Base-by-base conservation (phyloP, 1,140 invertebrate species). In the Pollicipes pollicipes region DNA sequence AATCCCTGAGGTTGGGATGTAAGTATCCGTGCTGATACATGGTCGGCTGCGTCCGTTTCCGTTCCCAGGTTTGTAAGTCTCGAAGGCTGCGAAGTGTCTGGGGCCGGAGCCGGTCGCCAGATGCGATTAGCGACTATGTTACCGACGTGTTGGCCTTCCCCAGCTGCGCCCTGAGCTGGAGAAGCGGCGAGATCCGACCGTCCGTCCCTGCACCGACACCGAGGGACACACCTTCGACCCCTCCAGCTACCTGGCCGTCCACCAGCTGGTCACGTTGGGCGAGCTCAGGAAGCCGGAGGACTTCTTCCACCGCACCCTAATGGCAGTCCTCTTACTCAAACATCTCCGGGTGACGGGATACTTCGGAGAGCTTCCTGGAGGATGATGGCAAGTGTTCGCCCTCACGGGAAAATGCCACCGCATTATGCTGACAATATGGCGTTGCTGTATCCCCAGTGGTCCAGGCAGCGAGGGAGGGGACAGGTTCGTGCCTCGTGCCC, bases 281-380 rank as follows among this genome's bases (percentile, higher is more conserved):
- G 79, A 85, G 3, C 82, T 86, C 71, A 83, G 93, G 70, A 83
- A 84, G 0, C 80, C 86, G 4, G 85, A 88, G 24, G 92, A 94
- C 79, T 82, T 92, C 69, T 84, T 95, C 70, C 88, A 92, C 72
- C 85, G 90, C 73, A 83, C 89, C 3, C 83, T 90, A 58, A 90
- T 94, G 84, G 86, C 92, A 0, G 81, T 85, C 3, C 93, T 90
- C 78, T 77, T 96, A 27, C 77, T 91, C 8, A 86, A 88, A 75
- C 84, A 90, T 69, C 81, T 96, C 27, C 86, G 89, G 79, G 78
- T 82, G 1, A 82, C 84, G 0, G 81, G 83, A 0, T 95, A 90
- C 78, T 91, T 95, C 77, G 82, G 83, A 69, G 70, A 75, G 37
- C 72, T n/a, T 58, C 13, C 8, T 21, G 13, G 45, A 58, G 45